A percentile compares a stretch with the other conserved stretches of the same genome.
These are phyloP conservation scores for Trichoplusia ni DNA, from an alignment of 1,140 invertebrate species.

Conservation along the genomic window DNA sequence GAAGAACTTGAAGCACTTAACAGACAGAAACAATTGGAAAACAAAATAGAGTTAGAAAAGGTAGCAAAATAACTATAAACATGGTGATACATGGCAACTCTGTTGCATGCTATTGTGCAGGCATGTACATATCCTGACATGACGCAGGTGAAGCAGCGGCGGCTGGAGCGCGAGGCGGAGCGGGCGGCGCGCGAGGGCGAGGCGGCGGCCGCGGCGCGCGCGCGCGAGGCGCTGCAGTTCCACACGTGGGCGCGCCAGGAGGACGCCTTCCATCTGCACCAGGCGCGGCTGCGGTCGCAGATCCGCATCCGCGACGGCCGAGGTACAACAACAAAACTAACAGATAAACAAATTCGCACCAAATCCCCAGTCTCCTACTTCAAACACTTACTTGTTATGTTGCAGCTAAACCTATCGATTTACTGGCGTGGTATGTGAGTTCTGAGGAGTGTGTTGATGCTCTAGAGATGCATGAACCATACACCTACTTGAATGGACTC, in stretches of 20 bases:
- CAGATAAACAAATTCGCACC: too few species aligned
- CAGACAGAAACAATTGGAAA: conserved; percentile 94
- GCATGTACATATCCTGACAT: too few species aligned
- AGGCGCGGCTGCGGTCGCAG: conserved; percentile 93
- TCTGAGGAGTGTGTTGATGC: conserved; percentile 95
- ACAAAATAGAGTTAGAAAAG: conserved; percentile 93
- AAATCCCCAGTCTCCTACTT: not conserved
- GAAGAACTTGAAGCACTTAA: conserved; percentile 94
- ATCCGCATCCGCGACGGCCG: conserved; percentile 98
- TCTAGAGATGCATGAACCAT: conserved; percentile 99
- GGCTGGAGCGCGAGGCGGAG: conserved; percentile 94
- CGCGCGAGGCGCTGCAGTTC: conserved; percentile 97
- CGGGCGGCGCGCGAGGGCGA: conserved; percentile 95
- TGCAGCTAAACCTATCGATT: conserved; percentile 97
- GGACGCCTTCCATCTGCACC: conserved; percentile 95
- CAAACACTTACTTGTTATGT: not conserved
- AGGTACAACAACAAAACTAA: conserved; percentile 49
- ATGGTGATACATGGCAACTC: too few species aligned
- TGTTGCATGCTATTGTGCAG: too few species aligned
- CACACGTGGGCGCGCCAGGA: conserved; percentile 97
- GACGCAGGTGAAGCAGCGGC: conserved; percentile 91
- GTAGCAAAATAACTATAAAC: conserved; percentile 55
- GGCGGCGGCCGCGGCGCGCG: conserved; percentile 92
- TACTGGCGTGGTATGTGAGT: conserved; percentile 97
- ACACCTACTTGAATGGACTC: conserved; percentile 96